Percentiles rank a stretch among this genome's conserved stretches.
phyloP scores from a whole-genome alignment of 1,140 invertebrate species.

The Brachionus rotundiformis region DNA sequence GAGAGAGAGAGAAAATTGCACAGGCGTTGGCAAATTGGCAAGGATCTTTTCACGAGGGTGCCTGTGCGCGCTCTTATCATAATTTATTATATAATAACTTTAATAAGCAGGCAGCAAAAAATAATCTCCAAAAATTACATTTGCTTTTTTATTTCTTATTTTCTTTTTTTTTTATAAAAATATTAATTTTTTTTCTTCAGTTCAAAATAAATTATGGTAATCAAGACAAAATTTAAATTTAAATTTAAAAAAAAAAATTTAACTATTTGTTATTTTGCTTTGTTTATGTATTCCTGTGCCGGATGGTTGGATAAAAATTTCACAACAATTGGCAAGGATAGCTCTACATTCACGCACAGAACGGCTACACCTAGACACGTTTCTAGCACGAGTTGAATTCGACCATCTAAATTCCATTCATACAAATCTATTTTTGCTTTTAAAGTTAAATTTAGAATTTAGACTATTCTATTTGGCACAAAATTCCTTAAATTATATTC shows the following conservation, averaged over 20 bases:
- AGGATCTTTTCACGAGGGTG: not conserved
- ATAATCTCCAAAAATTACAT: constrained; percentile 18
- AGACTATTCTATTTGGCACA: constrained; percentile 1
- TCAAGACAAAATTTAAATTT: constrained; percentile 10
- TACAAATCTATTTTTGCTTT: not conserved
- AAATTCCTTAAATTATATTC: constrained; percentile 5
- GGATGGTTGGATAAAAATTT: constrained; percentile 5
- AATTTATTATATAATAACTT: constrained; percentile 31
- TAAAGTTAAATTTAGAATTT: not conserved
- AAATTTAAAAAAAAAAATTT: not conserved
- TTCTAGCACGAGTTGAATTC: not conserved
- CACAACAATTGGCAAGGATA: not conserved
- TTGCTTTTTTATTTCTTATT: not conserved
- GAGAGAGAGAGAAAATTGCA: too few species aligned
- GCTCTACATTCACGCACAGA: not conserved
- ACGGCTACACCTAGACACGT: constrained; percentile 9
- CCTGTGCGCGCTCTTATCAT: constrained; percentile 2
- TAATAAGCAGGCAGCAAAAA: not conserved
- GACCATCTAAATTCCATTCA: not conserved
- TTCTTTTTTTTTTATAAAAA: constrained; percentile 20
- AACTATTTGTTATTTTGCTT: not conserved
- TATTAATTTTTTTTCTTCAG: too few species aligned
- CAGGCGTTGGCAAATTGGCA: constrained; percentile 1
- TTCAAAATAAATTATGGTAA: constrained; percentile 49
- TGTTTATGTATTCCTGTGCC: constrained; percentile 4